Evolutionary conservation across 2,797 vertebrate species (phyloP), one percentile per base, ranked within the genome.

Genomic region (Mus minutoides): DNA sequence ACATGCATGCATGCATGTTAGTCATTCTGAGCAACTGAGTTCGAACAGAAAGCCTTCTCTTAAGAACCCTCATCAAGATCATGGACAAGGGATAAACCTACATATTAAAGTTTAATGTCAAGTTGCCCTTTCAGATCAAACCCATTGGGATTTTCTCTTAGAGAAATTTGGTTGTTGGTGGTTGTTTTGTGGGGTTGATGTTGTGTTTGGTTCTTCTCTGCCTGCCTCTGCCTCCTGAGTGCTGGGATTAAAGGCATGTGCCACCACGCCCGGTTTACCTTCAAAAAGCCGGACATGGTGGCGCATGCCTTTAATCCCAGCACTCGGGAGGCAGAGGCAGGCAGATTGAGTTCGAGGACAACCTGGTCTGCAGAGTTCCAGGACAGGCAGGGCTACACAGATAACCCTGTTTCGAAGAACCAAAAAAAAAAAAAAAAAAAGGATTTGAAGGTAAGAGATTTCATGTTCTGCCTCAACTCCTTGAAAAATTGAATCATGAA

Each of bases 361-460:
- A n/a, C n/a, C n/a, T n/a, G n/a, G n/a, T n/a, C n/a, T n/a, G n/a
- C n/a, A n/a, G n/a, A n/a, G n/a, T n/a, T n/a, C n/a, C n/a, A n/a
- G n/a, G n/a, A n/a, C n/a, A n/a, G n/a, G n/a, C n/a, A n/a, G n/a
- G n/a, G n/a, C n/a, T n/a, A n/a, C n/a, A n/a, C n/a, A n/a, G n/a
- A n/a, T n/a, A n/a, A n/a, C n/a, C n/a, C n/a, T n/a, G n/a, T n/a
- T n/a, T n/a, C n/a, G n/a, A n/a, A n/a, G n/a, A n/a, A n/a, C n/a
- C n/a, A n/a, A n/a, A n/a, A n/a, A n/a, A n/a, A n/a, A n/a, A n/a
- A n/a, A n/a, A n/a, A n/a, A n/a, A n/a, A n/a, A n/a, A n/a, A n/a
- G n/a, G n/a, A n/a, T n/a, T n/a, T n/a, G 83, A 93, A 96, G 31
- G 52, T 60, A 79, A 92, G 43, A 87, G 5, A 75, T 2, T 49